Base-by-base conservation (phyloP, 1,140 invertebrate genomes). In the Cyclargus thomasi region DNA sequence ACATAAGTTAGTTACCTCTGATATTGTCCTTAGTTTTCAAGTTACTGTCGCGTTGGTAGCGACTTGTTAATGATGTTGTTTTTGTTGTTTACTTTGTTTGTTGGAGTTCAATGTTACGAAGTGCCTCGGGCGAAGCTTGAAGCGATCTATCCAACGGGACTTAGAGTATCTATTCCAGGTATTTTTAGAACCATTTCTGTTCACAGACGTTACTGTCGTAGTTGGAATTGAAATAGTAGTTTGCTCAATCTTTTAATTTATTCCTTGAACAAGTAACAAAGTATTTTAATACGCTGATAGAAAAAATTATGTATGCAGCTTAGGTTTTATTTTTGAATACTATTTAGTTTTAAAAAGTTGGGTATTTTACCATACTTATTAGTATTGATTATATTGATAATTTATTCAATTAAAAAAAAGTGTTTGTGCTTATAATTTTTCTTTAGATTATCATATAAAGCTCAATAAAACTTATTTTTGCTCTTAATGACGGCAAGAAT, bases 101-200 rank as follows among this genome's bases (percentile, higher is more conserved):
- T 64, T 10, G 63, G 8, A 11, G 63, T 35, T 36, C 63, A 64
- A 1, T 71, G 76, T 67, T 94, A 93, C 72, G 82, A 89, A 63
- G 92, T 93, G 35, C 92, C 93, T 0, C 74, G 79, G 3, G 92
- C 92, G 1, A 91, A 74, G 53, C 85, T 94, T 11, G 91, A 93
- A 70, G 92, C 93, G 0, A 90, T 93, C 21, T 87, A 91, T 74
- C 93, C 93, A 0, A 91, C 88, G 74, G 94, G 94, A 65, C 82
- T 94, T 10, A 83, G 92, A 55, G 93, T 94, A 3, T 94, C 93
- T 1, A 91, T 94, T 70, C 93, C 93, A 66, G 91, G 94, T 93
- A 75, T 85, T 14, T 29, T 23, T 29, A 5, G 21, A 23, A 22
- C 6, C 5, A 4, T 29, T 4, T 29, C 29, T 29, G 29, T 29